phyloP scores from a whole-genome alignment of 2,797 vertebrate genomes.

The Propithecus perrieri region DNA sequence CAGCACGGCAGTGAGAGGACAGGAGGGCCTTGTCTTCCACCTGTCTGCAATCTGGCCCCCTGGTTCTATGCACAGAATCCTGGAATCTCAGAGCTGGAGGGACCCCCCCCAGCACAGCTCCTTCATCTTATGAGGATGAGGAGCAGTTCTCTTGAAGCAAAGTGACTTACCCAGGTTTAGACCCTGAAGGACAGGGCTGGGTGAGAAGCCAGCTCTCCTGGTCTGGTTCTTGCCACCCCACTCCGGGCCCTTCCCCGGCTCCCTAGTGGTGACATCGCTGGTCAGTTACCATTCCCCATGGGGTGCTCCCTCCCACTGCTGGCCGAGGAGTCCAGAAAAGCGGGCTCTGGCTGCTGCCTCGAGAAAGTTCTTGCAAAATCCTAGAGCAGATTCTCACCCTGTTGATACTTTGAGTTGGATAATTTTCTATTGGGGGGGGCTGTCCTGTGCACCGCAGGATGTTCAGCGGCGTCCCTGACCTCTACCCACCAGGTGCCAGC shows the following conservation, averaged over 20 bases:
- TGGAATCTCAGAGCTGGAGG: background rate
- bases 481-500: background rate
- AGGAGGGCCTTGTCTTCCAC: background rate
- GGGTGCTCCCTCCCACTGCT: background rate
- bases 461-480: background rate
- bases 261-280: background rate
- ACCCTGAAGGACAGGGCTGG: background rate
- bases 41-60: background rate
- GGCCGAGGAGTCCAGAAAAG: background rate
- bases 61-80: background rate
- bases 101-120: background rate
- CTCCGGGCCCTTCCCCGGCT: background rate
- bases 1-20: background rate
- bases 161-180: background rate
- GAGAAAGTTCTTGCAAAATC: background rate
- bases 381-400: background rate
- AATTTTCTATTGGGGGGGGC: accelerated
- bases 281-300: accelerated
- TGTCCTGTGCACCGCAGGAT: accelerated
- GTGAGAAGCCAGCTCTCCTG: background rate
- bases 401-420: accelerated
- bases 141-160: background rate
- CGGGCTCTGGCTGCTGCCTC: background rate
- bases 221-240: background rate
- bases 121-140: background rate